Conservation (phyloP, 2,113 vertebrate species). For the Cyprinodon brontotheroides region DNA sequence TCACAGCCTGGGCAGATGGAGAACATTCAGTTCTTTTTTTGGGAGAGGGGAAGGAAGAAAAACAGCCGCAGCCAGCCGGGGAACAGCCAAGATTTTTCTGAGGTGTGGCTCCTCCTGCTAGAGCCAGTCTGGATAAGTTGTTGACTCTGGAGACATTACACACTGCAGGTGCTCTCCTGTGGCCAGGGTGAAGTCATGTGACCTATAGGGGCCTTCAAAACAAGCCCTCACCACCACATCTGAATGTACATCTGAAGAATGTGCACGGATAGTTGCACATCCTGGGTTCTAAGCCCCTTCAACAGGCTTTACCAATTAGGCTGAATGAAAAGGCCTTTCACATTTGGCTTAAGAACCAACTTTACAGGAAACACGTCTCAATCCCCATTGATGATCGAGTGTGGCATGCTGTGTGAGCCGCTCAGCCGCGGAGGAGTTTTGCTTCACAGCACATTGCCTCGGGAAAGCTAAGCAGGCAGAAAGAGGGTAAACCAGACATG, state of each 20-base stretch:
- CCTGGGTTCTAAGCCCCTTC: conserved; percentile 16
- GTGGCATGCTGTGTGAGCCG: conserved; percentile 44
- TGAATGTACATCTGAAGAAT: conserved; percentile 24
- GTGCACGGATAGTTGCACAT: conserved; percentile 29
- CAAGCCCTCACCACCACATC: conserved; percentile 35
- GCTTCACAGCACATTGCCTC: conserved; percentile 48
- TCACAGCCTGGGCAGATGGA: conserved; percentile 32
- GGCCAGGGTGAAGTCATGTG: conserved; percentile 35
- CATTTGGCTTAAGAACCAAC: conserved; percentile 43
- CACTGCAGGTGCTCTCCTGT: conserved; percentile 54
- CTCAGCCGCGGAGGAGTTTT: conserved; percentile 33
- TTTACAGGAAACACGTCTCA: conserved; percentile 46
- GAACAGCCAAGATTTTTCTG: conserved; percentile 63
- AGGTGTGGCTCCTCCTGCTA: conserved; percentile 50
- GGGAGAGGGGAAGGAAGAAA: conserved; percentile 39
- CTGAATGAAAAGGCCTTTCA: conserved; percentile 33
- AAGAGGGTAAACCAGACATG: conserved; percentile 29
- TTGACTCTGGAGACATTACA: conserved; percentile 51
- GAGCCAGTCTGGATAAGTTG: conserved; percentile 41
- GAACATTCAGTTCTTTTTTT: conserved; percentile 72
- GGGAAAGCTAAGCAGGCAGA: conserved; percentile 51
- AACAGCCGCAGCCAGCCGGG: conserved; percentile 39
- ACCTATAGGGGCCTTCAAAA: conserved; percentile 38
- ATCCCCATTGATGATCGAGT: conserved; percentile 51
- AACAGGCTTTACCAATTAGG: conserved; percentile 45